Evolutionary conservation across 2,888 invertebrate genomes (phyloP).

Genomic region (Dascillus cervinus): DNA sequence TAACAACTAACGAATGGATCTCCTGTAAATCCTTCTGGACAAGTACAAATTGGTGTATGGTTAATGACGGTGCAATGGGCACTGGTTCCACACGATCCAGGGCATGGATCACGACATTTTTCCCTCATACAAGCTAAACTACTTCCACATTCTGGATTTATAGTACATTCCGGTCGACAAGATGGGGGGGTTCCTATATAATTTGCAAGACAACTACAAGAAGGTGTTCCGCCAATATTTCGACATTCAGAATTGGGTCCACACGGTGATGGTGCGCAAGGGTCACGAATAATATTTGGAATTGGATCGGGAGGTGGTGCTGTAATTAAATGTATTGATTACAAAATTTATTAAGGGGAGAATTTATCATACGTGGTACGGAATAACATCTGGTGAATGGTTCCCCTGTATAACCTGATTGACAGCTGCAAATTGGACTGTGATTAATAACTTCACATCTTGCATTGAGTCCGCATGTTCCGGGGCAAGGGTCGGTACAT

Average conservation of each 20-base stretch:
- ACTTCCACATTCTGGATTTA: conserved; percentile 67
- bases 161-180: conserved; percentile 71
- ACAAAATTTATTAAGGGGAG: background rate
- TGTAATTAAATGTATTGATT: background rate
- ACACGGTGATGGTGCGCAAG: conserved; percentile 72
- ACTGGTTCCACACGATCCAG: conserved; percentile 66
- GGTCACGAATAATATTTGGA: conserved; percentile 41
- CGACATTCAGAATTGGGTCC: conserved; percentile 71
- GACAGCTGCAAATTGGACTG: conserved; percentile 60
- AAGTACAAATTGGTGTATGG: conserved; percentile 70
- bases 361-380: conserved; percentile 35
- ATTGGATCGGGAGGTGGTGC: conserved; percentile 26
- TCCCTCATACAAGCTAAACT: conserved; percentile 66
- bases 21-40: conserved; percentile 62
- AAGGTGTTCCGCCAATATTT: conserved; percentile 57
- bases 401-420: conserved; percentile 51
- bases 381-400: conserved; percentile 50
- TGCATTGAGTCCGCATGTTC: conserved; percentile 63
- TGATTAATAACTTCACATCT: conserved; percentile 66
- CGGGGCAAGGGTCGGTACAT: conserved; percentile 63
- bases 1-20: conserved; percentile 69
- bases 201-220: conserved; percentile 65
- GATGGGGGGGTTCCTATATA: conserved; percentile 70
- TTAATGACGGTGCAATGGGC: conserved; percentile 68
- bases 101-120: conserved; percentile 71